phyloP scores from a whole-genome alignment of 2,113 vertebrate genomes.

The Catharus fuscescens region DNA sequence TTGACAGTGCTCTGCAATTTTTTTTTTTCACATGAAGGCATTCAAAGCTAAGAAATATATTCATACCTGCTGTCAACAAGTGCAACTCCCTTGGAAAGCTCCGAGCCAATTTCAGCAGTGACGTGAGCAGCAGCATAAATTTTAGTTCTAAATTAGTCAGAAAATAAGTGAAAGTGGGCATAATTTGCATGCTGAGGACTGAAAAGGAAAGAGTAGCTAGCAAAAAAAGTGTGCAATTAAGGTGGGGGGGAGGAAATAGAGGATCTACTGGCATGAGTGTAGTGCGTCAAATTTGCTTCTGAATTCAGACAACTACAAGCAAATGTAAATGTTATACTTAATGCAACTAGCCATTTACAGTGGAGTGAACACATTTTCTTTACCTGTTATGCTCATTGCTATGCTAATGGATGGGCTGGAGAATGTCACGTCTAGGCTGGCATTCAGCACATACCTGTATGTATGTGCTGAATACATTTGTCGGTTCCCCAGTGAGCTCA shows the following conservation, averaged over 20 bases:
- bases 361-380: constrained; percentile 15
- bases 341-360: constrained; percentile 51
- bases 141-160: constrained; percentile 68
- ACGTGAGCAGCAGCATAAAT: constrained; percentile 63
- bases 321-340: constrained; percentile 66
- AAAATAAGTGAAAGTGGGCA: constrained; percentile 59
- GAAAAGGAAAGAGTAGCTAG: constrained; percentile 28
- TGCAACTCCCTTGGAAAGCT: constrained; percentile 69
- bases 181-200: constrained; percentile 62
- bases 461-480: not conserved
- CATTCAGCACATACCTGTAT: not conserved
- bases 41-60: constrained; percentile 69
- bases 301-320: constrained; percentile 58
- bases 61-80: constrained; percentile 71
- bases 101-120: constrained; percentile 65
- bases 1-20: constrained; percentile 71
- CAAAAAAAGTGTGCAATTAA: constrained; percentile 41
- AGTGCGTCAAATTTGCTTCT: constrained; percentile 24
- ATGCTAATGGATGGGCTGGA: not conserved
- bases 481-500: not conserved
- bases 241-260: not conserved
- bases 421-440: not conserved
- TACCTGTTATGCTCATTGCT: not conserved
- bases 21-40: constrained; percentile 56
- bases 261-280: constrained; percentile 15